Percentiles rank a stretch among this genome's conserved stretches.
These are phyloP conservation scores for Yponomeuta plumbellus DNA, from an alignment of 2,888 invertebrate genomes.

Conservation along the genomic window DNA sequence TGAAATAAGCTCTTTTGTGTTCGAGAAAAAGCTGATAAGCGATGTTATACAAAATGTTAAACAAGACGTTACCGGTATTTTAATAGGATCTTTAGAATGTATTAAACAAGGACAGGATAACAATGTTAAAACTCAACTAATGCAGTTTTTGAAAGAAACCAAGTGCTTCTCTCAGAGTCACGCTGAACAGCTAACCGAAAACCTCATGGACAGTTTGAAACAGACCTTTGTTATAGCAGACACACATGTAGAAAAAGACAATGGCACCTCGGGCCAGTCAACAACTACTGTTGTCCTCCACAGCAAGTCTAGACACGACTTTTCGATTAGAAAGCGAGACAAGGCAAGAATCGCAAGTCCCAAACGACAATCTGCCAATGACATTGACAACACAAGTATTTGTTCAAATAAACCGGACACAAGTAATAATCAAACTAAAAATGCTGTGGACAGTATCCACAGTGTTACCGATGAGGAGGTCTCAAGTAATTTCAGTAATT, in stretches of 20 bases:
- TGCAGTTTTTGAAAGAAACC: conserved; percentile 15
- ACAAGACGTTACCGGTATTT: conserved; percentile 37
- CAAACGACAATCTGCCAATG: too few relatives aligned
- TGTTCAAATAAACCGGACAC: neutral
- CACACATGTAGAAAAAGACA: neutral
- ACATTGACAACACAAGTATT: neutral
- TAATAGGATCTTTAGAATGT: conserved; percentile 35
- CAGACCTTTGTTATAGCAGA: neutral
- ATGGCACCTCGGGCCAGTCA: too few relatives aligned
- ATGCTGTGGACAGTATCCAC: neutral
- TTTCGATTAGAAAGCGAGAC: too few relatives aligned
- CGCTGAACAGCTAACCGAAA: neutral
- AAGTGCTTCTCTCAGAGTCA: neutral
- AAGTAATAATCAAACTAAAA: neutral
- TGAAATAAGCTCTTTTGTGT: conserved; percentile 32
- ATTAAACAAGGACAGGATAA: conserved; percentile 29
- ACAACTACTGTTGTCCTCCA: too few relatives aligned
- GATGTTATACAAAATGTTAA: conserved; percentile 32
- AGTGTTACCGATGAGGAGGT: neutral
- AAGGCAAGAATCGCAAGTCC: too few relatives aligned
- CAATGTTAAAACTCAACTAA: conserved; percentile 34
- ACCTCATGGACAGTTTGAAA: neutral
- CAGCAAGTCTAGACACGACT: too few relatives aligned
- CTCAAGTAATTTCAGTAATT: neutral
- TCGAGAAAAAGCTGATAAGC: conserved; percentile 28